Conservation (phyloP, 2,797 vertebrate genomes). For the Tolypeutes matacus region DNA sequence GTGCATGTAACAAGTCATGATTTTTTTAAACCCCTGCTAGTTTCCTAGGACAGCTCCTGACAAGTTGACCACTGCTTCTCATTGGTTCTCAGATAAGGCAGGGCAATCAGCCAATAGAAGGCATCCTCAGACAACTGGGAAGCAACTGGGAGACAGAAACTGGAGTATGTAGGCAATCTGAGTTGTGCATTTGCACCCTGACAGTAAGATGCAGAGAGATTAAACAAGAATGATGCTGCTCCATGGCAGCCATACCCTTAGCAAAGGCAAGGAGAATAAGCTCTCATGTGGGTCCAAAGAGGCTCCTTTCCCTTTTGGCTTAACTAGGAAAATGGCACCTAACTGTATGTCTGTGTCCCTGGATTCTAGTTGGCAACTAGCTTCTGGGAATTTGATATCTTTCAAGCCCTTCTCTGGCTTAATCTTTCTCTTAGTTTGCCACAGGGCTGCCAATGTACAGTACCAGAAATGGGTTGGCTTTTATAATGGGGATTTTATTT, state of each 20-base stretch:
- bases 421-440: background rate
- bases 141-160: conserved; percentile 9
- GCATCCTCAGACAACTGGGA: background rate
- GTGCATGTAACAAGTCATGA: background rate
- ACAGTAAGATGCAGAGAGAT: conserved; percentile 34
- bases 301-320: background rate
- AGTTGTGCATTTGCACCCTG: background rate
- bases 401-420: background rate
- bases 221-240: conserved; percentile 7
- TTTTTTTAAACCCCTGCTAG: conserved; percentile 8
- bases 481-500: no score
- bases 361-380: background rate
- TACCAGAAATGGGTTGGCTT: no score
- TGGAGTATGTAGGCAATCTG: background rate
- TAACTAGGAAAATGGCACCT: background rate
- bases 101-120: background rate
- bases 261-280: conserved; percentile 21
- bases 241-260: conserved; percentile 29
- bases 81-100: conserved; percentile 22
- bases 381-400: background rate
- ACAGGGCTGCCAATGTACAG: no score
- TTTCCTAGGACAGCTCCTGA: conserved; percentile 55
- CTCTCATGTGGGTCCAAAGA: background rate
- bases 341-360: background rate
- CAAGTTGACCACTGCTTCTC: background rate